A percentile compares a stretch with the other conserved stretches of the same genome.
phyloP scores from a whole-genome alignment of 2,797 vertebrate genomes.

The Pangasius mekongensis region DNA sequence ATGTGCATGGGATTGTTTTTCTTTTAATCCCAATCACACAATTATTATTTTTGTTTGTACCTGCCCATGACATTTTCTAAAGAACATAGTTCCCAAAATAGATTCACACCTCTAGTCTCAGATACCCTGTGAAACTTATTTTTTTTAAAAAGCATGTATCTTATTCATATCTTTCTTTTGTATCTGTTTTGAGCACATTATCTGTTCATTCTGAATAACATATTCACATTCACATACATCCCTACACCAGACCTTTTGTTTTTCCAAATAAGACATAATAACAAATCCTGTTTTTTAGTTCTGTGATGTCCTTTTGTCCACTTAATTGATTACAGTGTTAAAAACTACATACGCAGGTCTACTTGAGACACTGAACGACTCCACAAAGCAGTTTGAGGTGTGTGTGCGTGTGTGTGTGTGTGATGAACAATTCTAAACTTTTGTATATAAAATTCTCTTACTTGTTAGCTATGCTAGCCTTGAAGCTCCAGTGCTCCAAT shows the following conservation, averaged over 20 bases:
- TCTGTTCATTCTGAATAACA: neutral
- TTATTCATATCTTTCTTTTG: neutral
- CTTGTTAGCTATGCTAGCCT: neutral
- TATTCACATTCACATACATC: neutral
- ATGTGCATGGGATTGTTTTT: constrained; percentile 12
- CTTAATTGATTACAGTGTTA: neutral
- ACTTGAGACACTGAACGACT: neutral
- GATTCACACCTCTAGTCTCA: neutral
- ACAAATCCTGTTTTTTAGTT: neutral
- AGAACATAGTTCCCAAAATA: neutral
- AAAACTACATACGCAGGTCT: neutral
- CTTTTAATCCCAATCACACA: too few species aligned
- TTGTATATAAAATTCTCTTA: too few species aligned
- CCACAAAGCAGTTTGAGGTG: neutral
- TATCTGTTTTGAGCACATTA: neutral
- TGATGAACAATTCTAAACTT: neutral
- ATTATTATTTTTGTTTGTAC: neutral
- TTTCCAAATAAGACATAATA: neutral
- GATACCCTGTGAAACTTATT: neutral
- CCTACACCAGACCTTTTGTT: neutral
- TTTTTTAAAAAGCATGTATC: too few species aligned
- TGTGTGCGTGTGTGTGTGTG: neutral
- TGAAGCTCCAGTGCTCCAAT: neutral
- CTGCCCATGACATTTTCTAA: neutral
- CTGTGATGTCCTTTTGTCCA: neutral